phyloP scores from a whole-genome alignment of 2,797 vertebrate genomes.

The Argya squamiceps region DNA sequence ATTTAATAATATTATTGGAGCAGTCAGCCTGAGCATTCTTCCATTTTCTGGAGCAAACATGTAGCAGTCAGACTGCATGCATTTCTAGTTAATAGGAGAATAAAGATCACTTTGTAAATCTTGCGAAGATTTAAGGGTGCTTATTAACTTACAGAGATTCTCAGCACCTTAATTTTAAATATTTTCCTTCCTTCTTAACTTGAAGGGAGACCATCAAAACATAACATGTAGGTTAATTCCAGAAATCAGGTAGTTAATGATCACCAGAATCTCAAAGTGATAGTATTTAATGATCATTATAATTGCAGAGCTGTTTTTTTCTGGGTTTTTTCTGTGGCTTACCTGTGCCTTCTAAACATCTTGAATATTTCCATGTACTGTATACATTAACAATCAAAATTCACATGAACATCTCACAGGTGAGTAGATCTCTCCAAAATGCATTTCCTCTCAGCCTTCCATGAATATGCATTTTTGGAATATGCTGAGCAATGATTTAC shows the following conservation, averaged over 20 bases:
- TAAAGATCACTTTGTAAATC: neutral
- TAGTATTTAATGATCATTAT: neutral
- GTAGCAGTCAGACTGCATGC: neutral
- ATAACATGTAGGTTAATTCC: neutral
- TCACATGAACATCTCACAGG: neutral
- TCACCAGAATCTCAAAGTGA: neutral
- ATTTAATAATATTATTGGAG: neutral
- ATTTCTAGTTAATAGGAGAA: neutral
- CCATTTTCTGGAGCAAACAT: neutral
- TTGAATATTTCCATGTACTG: neutral
- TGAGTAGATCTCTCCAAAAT: neutral
- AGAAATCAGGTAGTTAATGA: neutral
- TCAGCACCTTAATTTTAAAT: neutral
- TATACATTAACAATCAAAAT: neutral
- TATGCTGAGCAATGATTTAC: neutral
- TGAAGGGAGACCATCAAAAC: neutral
- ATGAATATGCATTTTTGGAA: neutral
- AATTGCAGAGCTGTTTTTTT: neutral
- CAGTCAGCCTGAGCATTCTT: neutral
- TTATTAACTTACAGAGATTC: neutral
- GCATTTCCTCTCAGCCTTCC: neutral
- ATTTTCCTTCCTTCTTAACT: neutral
- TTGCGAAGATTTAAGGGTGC: neutral
- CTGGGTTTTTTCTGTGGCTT: neutral
- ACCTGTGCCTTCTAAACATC: neutral